A percentile compares a stretch with the other conserved stretches of the same genome.
Conservation (phyloP, 2,113 vertebrate species). For the Oncorhynchus nerka region DNA sequence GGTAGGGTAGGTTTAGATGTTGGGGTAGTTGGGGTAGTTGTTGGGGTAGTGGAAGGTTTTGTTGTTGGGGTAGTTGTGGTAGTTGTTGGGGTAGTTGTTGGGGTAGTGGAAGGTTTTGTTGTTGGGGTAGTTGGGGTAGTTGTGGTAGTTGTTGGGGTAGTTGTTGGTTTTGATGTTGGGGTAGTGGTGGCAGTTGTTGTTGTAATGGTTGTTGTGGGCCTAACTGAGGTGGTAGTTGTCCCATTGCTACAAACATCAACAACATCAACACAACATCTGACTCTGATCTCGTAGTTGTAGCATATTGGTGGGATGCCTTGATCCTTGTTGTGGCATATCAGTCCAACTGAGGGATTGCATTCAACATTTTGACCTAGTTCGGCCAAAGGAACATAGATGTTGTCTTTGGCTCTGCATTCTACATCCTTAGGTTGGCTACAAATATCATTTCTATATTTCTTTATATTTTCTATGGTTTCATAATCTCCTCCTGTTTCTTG, state of each 20-base stretch:
- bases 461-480: conserved; percentile 20
- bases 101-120: too few relatives aligned
- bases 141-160: too few relatives aligned
- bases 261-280: conserved; percentile 36
- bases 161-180: too few relatives aligned
- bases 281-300: conserved; percentile 46
- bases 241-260: background rate
- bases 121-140: too few relatives aligned
- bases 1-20: too few relatives aligned
- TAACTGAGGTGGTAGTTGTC: background rate
- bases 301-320: conserved; percentile 7
- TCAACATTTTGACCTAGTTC: conserved; percentile 30
- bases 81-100: too few relatives aligned
- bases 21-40: too few relatives aligned
- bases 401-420: conserved; percentile 18
- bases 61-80: background rate
- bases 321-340: conserved; percentile 59
- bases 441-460: too few relatives aligned
- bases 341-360: conserved; percentile 31
- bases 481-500: conserved; percentile 7
- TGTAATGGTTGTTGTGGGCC: background rate
- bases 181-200: too few relatives aligned
- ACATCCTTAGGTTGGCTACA: conserved; percentile 39
- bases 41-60: background rate
- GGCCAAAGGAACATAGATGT: background rate